A percentile compares a stretch with the other conserved stretches of the same genome.
These are phyloP conservation scores for Megaceryle maxima DNA, from an alignment of 2,113 vertebrate genomes.

Conservation along the genomic window DNA sequence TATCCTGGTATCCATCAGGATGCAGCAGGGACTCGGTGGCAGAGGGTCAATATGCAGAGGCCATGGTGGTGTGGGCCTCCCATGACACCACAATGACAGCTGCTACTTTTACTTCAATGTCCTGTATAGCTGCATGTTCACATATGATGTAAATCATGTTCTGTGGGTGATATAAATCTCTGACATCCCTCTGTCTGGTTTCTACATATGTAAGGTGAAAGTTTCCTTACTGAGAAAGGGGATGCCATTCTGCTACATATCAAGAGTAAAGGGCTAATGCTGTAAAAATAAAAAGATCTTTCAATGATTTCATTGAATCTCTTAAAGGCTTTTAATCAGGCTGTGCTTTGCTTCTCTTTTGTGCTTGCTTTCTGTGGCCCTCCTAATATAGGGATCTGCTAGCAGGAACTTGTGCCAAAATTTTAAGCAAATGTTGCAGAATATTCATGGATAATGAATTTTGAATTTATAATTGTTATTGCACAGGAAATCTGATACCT, in stretches of 20 bases:
- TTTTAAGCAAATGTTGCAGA: conserved; percentile 40
- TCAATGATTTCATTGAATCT: neutral
- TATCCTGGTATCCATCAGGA: rapidly evolving
- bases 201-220: neutral
- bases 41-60: neutral
- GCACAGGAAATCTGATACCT: conserved; percentile 60
- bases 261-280: neutral
- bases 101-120: neutral
- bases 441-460: conserved; percentile 70
- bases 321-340: neutral
- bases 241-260: neutral
- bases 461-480: conserved; percentile 69
- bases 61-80: neutral
- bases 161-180: neutral
- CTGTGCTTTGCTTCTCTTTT: neutral
- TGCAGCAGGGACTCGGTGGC: neutral
- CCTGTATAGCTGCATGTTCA: neutral
- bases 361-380: neutral
- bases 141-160: neutral
- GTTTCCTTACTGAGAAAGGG: neutral
- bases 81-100: neutral
- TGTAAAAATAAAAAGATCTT: neutral
- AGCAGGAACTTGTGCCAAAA: neutral
- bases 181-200: neutral
- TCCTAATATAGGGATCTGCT: neutral